phyloP scores from a whole-genome alignment of 2,797 vertebrate genomes.

The Chloroceryle amazona region DNA sequence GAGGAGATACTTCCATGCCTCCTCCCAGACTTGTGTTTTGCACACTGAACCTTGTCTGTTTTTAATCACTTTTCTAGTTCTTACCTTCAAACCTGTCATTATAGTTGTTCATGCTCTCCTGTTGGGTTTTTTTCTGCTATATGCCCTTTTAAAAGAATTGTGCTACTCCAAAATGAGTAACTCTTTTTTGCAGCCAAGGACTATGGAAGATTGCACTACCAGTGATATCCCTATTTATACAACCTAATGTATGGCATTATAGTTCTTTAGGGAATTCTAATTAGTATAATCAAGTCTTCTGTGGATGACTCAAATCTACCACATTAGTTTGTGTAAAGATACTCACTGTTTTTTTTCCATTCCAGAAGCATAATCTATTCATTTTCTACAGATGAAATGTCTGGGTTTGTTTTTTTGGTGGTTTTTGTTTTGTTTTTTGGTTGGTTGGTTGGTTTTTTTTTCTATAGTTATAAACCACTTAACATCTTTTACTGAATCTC shows the following conservation, averaged over 20 bases:
- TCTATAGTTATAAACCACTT: not conserved
- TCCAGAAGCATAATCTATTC: not conserved
- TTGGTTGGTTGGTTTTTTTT: not conserved
- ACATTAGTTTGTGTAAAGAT: not conserved
- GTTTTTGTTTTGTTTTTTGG: too few relatives aligned
- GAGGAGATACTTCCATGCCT: not conserved
- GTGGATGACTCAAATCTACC: not conserved
- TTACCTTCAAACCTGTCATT: not conserved
- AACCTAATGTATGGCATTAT: not conserved
- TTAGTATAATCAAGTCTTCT: not conserved
- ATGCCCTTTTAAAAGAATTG: not conserved
- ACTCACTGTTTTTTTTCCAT: not conserved
- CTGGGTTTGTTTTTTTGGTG: fast-evolving
- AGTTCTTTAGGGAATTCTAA: not conserved
- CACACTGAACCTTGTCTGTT: not conserved
- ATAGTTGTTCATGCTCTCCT: not conserved
- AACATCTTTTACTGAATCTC: not conserved
- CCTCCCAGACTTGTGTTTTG: not conserved
- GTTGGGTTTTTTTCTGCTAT: not conserved
- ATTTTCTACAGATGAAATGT: not conserved
- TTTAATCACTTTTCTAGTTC: not conserved
- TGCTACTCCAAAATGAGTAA: not conserved
- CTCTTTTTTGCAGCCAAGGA: not conserved
- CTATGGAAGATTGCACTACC: not conserved
- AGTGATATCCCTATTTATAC: not conserved